Conservation (phyloP, 2,113 vertebrate genomes). For the Natator depressus region DNA sequence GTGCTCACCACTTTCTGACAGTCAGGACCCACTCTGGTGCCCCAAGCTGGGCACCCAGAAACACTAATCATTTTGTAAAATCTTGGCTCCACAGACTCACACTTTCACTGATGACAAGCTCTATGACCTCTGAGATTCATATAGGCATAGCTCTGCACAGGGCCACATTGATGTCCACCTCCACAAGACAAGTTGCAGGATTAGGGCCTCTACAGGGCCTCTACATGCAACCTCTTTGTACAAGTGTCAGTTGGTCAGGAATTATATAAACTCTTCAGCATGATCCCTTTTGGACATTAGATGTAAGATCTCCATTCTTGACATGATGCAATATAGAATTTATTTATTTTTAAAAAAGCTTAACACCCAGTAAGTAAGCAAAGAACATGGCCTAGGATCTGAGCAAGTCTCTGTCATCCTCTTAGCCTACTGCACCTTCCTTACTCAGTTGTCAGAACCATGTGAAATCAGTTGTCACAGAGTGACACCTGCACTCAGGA, state of each 20-base stretch:
- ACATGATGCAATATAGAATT: not conserved
- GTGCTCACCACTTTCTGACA: not conserved
- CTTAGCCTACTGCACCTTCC: not conserved
- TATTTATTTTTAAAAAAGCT: not conserved
- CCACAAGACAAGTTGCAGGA: not conserved
- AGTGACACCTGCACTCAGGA: not conserved
- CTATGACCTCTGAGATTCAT: not conserved
- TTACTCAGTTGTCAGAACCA: not conserved
- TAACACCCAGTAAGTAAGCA: too few species aligned
- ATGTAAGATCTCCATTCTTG: not conserved
- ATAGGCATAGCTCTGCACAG: not conserved
- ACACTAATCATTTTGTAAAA: not conserved
- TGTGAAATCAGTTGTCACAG: not conserved
- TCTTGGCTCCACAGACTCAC: not conserved
- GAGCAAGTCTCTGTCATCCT: not conserved
- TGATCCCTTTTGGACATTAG: not conserved
- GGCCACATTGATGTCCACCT: not conserved
- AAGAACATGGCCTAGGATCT: not conserved
- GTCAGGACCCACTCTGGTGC: not conserved
- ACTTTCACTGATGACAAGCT: not conserved
- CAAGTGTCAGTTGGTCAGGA: not conserved
- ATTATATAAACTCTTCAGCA: not conserved
- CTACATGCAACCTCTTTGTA: not conserved
- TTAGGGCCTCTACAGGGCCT: not conserved
- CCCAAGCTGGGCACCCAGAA: not conserved